Conservation (phyloP, 1,140 invertebrate species). For the Zaprionus capensis region DNA sequence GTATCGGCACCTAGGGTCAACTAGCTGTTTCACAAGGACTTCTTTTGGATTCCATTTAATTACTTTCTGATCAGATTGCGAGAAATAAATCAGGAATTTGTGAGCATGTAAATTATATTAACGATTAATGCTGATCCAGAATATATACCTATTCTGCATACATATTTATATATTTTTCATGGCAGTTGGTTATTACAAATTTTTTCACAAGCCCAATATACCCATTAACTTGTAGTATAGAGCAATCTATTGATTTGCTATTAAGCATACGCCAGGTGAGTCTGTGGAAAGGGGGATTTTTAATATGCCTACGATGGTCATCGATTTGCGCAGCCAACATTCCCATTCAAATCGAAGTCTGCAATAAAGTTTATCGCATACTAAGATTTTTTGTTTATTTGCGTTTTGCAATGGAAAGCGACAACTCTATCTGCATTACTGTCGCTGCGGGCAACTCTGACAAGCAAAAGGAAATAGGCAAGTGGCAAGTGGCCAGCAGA, state of each 20-base stretch:
- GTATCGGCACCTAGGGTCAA: too few relatives aligned
- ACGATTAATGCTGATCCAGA: too few relatives aligned
- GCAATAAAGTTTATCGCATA: background rate
- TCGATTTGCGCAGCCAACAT: background rate
- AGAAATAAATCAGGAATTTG: too few relatives aligned
- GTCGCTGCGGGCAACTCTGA: constrained; percentile 34
- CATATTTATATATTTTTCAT: background rate
- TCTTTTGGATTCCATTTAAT: too few relatives aligned
- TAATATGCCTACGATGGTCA: constrained; percentile 12
- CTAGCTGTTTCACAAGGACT: too few relatives aligned
- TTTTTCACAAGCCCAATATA: background rate
- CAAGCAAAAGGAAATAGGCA: background rate
- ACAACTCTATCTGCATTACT: constrained; percentile 24
- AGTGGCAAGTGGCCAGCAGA: constrained; percentile 11
- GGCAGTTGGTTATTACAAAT: background rate
- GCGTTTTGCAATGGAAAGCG: constrained; percentile 9
- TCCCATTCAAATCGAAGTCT: background rate
- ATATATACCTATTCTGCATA: background rate
- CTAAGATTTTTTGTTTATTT: background rate
- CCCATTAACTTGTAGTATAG: background rate
- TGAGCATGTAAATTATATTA: too few relatives aligned
- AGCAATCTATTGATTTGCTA: constrained; percentile 60
- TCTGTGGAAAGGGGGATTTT: constrained; percentile 7
- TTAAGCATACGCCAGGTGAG: constrained; percentile 50
- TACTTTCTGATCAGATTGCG: too few relatives aligned